These are phyloP conservation scores for Scomber scombrus DNA, from an alignment of 2,113 vertebrate genomes.

Conservation along the genomic window DNA sequence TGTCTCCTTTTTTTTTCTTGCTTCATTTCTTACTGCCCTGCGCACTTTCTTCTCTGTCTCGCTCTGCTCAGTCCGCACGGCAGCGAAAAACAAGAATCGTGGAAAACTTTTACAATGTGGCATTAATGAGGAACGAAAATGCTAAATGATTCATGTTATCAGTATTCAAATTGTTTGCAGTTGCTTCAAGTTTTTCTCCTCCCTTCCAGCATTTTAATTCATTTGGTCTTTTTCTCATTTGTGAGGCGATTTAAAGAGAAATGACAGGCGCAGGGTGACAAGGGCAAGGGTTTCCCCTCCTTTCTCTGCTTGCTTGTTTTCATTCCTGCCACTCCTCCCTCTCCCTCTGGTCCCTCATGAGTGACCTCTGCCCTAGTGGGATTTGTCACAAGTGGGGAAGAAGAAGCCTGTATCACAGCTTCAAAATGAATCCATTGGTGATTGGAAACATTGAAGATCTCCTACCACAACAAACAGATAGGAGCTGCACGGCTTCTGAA, in stretches of 20 bases:
- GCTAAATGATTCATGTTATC: background rate
- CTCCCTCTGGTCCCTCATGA: constrained; percentile 43
- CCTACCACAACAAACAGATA: constrained; percentile 36
- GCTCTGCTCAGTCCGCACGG: background rate
- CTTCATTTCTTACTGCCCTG: constrained; percentile 21
- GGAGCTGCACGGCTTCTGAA: background rate
- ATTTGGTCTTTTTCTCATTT: background rate
- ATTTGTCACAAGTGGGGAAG: constrained; percentile 46
- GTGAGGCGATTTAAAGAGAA: background rate
- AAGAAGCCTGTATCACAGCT: constrained; percentile 57
- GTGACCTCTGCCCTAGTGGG: constrained; percentile 71
- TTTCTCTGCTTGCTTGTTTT: constrained; percentile 31
- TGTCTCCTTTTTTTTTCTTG: constrained; percentile 47
- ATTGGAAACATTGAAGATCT: constrained; percentile 45
- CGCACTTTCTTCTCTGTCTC: constrained; percentile 10
- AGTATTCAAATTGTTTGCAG: background rate
- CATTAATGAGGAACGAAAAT: background rate
- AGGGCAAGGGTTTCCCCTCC: background rate
- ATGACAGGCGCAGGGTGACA: background rate
- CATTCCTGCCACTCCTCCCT: constrained; percentile 15
- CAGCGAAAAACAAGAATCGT: background rate
- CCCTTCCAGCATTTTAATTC: background rate
- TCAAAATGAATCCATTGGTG: constrained; percentile 28
- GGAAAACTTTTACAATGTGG: background rate
- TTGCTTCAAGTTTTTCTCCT: background rate